Conservation (phyloP, 1,140 invertebrate genomes). For the Dinothrombium tinctorium region DNA sequence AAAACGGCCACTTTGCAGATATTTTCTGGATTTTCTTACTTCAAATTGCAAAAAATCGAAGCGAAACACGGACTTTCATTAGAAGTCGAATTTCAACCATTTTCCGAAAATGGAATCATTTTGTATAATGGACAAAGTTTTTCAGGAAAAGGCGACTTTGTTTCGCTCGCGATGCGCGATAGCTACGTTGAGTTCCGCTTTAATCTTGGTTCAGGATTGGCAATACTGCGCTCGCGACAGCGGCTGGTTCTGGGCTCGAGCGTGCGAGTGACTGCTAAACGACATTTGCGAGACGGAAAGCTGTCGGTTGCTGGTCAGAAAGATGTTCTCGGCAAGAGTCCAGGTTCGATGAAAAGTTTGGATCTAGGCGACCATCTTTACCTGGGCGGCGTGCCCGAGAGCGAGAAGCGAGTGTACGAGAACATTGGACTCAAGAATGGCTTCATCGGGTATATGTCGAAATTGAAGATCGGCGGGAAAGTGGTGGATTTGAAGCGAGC, state of each 20-base stretch:
- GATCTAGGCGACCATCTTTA: conserved; percentile 57
- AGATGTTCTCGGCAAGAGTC: conserved; percentile 48
- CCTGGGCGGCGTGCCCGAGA: conserved; percentile 46
- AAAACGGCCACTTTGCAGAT: conserved; percentile 19
- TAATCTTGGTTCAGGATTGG: conserved; percentile 37
- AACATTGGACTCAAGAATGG: conserved; percentile 55
- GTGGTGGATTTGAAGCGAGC: no score
- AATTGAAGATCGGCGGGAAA: no score
- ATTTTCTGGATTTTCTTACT: conserved; percentile 25
- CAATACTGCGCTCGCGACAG: conserved; percentile 45
- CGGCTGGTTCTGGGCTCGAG: conserved; percentile 44
- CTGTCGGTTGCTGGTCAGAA: conserved; percentile 53
- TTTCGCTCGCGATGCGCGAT: conserved; percentile 42
- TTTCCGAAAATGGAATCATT: conserved; percentile 60
- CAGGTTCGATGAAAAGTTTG: conserved; percentile 48
- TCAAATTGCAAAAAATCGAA: conserved; percentile 33
- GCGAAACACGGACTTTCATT: conserved; percentile 63
- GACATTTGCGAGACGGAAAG: conserved; percentile 59
- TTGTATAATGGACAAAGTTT: conserved; percentile 68
- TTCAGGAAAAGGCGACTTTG: conserved; percentile 45
- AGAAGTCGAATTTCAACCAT: conserved; percentile 64
- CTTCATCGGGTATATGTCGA: no score
- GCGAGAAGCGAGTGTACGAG: conserved; percentile 45
- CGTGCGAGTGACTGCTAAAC: conserved; percentile 51
- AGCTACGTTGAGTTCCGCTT: conserved; percentile 23